These are phyloP conservation scores for Rhamnusium bicolor DNA, from an alignment of 2,888 invertebrate genomes.

Conservation along the genomic window DNA sequence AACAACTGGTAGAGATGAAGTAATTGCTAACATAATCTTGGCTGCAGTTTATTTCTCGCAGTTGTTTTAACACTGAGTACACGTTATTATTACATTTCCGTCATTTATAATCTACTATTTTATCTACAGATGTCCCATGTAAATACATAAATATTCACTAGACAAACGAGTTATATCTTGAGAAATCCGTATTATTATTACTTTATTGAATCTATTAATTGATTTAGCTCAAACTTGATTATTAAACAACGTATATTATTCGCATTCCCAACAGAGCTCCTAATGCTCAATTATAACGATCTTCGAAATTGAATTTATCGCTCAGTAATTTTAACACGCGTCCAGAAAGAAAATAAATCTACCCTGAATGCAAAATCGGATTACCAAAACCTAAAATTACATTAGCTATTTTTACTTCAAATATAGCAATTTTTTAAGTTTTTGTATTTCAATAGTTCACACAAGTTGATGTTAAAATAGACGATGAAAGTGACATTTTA, in stretches of 20 bases:
- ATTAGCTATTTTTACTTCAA: too few species aligned
- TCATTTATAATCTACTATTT: slow-evolving; percentile 31
- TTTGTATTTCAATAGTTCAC: too few species aligned
- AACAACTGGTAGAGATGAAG: neutral
- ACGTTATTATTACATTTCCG: slow-evolving; percentile 37
- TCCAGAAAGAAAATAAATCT: too few species aligned
- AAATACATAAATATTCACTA: slow-evolving; percentile 9
- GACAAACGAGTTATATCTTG: slow-evolving; percentile 28
- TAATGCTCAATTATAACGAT: neutral
- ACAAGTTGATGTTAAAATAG: too few species aligned
- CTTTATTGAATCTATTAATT: slow-evolving; percentile 6
- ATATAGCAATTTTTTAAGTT: too few species aligned
- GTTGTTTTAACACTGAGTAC: slow-evolving; percentile 32
- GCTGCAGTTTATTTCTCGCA: slow-evolving; percentile 19
- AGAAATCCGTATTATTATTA: slow-evolving; percentile 35
- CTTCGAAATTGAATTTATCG: neutral
- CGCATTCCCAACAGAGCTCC: neutral
- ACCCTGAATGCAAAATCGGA: too few species aligned
- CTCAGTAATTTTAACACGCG: too few species aligned
- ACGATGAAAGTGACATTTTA: too few species aligned
- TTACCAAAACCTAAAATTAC: too few species aligned
- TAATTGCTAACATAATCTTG: slow-evolving; percentile 1
- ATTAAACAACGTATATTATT: neutral
- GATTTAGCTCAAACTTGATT: slow-evolving; percentile 4
- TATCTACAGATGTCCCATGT: slow-evolving; percentile 34